Base-by-base conservation (phyloP, 2,888 invertebrate genomes). In the Hydropsyche betteni region DNA sequence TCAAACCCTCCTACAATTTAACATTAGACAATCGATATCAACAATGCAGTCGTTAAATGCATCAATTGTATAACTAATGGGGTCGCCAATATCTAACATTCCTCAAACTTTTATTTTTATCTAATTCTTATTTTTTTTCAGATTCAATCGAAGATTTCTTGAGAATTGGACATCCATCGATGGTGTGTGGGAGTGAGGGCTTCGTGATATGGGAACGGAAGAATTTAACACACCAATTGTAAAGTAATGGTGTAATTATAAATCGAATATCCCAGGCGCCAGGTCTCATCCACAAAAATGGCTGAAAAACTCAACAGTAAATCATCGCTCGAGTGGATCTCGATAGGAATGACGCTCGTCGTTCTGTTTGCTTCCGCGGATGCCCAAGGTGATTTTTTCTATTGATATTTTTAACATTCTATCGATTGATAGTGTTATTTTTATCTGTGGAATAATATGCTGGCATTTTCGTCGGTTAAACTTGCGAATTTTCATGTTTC, bases 171-270 rank as follows among this genome's bases (percentile, higher is more conserved):
- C 12, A 64, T 34, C 44, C 10, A 44, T 64, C 55, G 64, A 64
- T 33, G 64, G 12, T 34, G 36, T 64, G 64, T 64, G 34, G 36
- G n/a, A 36, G 34, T 24, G 6, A 33, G 24, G 61, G 12, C 14
- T 10, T 12, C n/a, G 36, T 36, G 36, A 64, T n/a, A 64, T 34
- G 64, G 34, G n/a, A 64, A 34, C 7, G 3, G 36, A 36, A 33
- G 64, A 64, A 64, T 44, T 4, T 10, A 44, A 6, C 44, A 5
- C 10, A n/a, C 10, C 10, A 10, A 64, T 33, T 36, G 3, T 8
- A 8, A 58, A n/a, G 36, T 64, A 34, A 64, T 64, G 64, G 64
- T 64, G 34, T 64, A 36, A 64, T 64, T 36, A 64, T n/a, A 64
- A 64, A 34, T 33, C 34, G 36, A 33, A 24, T 64, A 34, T n/a